Evolutionary conservation across 2,113 vertebrate species (phyloP), one percentile per base, ranked within the genome.

Genomic region (Muntiacus reevesi): DNA sequence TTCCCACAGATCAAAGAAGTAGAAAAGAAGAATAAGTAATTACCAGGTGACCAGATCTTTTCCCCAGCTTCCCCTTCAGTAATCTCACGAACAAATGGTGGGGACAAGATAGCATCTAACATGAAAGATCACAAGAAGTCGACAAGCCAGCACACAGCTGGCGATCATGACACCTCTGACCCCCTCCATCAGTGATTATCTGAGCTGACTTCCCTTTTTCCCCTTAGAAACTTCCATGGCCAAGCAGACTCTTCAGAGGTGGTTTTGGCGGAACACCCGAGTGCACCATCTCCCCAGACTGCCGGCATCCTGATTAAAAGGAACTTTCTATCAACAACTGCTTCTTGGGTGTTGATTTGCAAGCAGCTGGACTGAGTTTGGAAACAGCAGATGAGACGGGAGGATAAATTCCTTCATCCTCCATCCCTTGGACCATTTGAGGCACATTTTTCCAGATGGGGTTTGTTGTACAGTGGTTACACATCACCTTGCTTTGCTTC

Each of bases 401-500:
- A 82, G 14, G 50, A 23, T 15, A 33, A 7, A 14, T 36, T 15
- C 71, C 47, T 74, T 45, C 76, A 12, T 23, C 30, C 2, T 19
- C 21, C 36, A 25, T 16, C 12, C 6, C 54, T 43, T 3, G 21
- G 45, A 28, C 62, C 36, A 17, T 15, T 40, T 25, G 47, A 78
- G 64, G 47, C 30, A 43, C 19, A 3, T 47, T 83, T 62, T 62
- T 54, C 30, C 47, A 33, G 2, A 13, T 30, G 13, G 12, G 55
- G 76, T 47, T 40, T 23, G 36, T 19, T 15, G 82, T 33, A 45
- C 54, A 54, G 71, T 54, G 55, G n/a, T 21, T 52, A 0, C 3
- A 5, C 6, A 0, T 33, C 36, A 16, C 13, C 36, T 74, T n/a
- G 21, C 6, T 0, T 7, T 0, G 7, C 47, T 62, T 55, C 45